Conservation (phyloP, 2,797 vertebrate species). For the Poeciliopsis infans region DNA sequence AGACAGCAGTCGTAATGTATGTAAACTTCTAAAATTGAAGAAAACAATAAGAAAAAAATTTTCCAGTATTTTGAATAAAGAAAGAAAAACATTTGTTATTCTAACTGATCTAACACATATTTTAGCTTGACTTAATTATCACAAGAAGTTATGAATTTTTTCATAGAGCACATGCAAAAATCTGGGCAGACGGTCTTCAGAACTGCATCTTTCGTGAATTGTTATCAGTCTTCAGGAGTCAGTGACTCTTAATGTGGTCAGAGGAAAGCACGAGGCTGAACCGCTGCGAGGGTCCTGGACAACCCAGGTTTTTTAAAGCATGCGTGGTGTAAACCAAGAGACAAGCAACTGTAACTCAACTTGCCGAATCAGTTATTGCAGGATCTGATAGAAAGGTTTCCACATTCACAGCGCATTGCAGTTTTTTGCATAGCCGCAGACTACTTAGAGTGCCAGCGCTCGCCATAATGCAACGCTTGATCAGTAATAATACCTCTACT, state of each 20-base stretch:
- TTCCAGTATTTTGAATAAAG: neutral
- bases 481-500: neutral
- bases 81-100: neutral
- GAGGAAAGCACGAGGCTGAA: neutral
- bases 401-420: neutral
- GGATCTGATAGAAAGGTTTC: neutral
- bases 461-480: neutral
- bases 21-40: neutral
- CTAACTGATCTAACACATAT: too few species aligned
- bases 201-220: neutral
- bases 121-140: neutral
- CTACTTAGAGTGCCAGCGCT: neutral
- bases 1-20: neutral
- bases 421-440: neutral
- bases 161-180: neutral
- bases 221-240: neutral
- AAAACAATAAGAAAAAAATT: neutral
- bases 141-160: neutral
- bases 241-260: neutral
- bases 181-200: neutral
- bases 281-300: neutral
- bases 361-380: neutral
- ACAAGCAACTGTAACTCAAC: neutral
- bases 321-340: neutral
- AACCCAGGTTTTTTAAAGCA: neutral